phyloP scores from a whole-genome alignment of 2,888 invertebrate species.

The Conomelus anceps region DNA sequence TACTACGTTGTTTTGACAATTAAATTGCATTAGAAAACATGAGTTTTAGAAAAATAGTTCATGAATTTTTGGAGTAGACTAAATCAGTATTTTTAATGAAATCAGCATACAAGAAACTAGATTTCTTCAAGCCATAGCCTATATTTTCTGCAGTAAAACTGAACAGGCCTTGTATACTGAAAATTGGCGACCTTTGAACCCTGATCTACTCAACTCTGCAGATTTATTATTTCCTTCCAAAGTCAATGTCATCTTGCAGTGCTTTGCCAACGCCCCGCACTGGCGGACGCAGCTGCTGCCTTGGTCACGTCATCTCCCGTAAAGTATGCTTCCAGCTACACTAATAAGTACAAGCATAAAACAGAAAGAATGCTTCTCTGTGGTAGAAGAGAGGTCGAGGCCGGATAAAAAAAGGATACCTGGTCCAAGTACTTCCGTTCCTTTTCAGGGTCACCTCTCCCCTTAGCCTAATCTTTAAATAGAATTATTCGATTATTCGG shows the following conservation, averaged over 20 bases:
- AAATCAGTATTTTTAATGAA: no score
- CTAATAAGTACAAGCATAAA: background rate
- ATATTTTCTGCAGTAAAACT: no score
- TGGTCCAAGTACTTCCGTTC: background rate
- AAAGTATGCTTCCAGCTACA: no score
- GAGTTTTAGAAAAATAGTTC: no score
- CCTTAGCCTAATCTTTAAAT: no score
- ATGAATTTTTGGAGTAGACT: no score
- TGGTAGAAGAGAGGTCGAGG: background rate
- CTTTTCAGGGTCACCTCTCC: background rate
- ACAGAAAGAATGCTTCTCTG: background rate
- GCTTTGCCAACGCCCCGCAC: background rate
- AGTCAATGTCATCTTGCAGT: background rate
- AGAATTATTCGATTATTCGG: no score
- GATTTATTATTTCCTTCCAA: background rate
- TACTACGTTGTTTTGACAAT: no score
- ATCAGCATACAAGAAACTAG: background rate
- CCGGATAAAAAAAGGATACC: background rate
- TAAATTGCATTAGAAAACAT: no score
- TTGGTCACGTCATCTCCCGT: no score
- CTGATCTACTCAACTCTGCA: background rate
- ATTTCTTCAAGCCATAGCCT: background rate
- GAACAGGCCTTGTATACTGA: background rate
- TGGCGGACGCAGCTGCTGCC: background rate
- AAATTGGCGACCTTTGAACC: background rate